Conservation (phyloP, 2,113 vertebrate species). For the Paradoxurus hermaphroditus region DNA sequence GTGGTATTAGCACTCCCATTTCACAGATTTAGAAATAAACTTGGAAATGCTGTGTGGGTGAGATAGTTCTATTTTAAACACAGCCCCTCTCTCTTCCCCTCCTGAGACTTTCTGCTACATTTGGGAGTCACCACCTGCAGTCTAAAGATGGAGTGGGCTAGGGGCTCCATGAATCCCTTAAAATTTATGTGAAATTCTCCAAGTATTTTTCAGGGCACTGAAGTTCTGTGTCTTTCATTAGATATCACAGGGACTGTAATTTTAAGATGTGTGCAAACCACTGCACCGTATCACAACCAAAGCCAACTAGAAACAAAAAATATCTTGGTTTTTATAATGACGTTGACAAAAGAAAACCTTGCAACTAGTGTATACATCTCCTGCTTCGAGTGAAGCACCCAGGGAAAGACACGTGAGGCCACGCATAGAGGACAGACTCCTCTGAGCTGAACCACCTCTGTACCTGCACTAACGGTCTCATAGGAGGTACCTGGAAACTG, state of each 20-base stretch:
- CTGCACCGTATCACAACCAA: background rate
- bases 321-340: background rate
- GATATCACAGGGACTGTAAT: background rate
- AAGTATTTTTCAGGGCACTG: background rate
- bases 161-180: background rate
- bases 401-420: background rate
- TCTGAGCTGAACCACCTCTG: background rate
- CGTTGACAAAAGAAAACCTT: background rate
- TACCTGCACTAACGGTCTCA: background rate
- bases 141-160: background rate
- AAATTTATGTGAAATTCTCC: background rate
- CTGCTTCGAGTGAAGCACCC: background rate
- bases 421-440: background rate
- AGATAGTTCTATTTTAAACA: background rate
- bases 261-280: conserved; percentile 2
- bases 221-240: background rate
- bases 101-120: background rate
- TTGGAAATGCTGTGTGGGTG: background rate
- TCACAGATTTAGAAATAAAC: conserved; percentile 28
- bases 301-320: background rate
- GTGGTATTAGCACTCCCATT: background rate
- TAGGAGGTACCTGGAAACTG: background rate
- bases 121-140: background rate
- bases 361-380: background rate
- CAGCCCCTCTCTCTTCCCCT: background rate